Base-by-base conservation (phyloP, 1,140 invertebrate genomes). In the Sipha flava region DNA sequence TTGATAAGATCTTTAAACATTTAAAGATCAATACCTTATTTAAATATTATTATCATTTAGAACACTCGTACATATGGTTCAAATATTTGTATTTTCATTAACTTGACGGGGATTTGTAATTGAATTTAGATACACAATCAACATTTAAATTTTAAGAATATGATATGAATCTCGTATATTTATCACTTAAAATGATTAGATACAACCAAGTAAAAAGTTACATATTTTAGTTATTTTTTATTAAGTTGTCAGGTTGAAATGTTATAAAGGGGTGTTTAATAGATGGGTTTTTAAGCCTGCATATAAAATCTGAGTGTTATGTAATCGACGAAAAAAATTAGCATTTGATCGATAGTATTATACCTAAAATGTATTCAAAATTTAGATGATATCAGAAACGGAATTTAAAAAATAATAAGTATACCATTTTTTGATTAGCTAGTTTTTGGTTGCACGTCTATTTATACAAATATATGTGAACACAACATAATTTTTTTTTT, bases 261-360 rank as follows among this genome's bases (percentile, higher is more conserved):
- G 66, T 45, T 47, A n/a, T n/a, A 40, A 70, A 29, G 12, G 14
- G 23, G 3, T 3, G 16, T 14, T 21, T 16, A 70, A 70, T 47
- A 21, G 66, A 70, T 70, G 66, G 66, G 40, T 45, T 70, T 70
- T 70, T 70, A 70, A 70, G 66, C 66, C 26, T 45, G 18, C 45
- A 23, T 68, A 23, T 45, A 45, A 45, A 45, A 43, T 45, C 21
- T 29, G 37, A 18, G 45, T 40, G 37, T 40, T 23, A 45, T 31
- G 2, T 9, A 1, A 16, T 23, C 14, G 40, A 47, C 29, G 12
- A n/a, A 68, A 29, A 10, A 70, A 43, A 66, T 23, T 43, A 45
- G 64, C 43, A 31, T 70, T 23, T 47, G 12, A 21, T 43, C 12
- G 64, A 66, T 37, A 23, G n/a, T 37, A 43, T 23, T 66, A 66